These are phyloP conservation scores for Dione juno DNA, from an alignment of 2,888 invertebrate genomes.

Conservation along the genomic window DNA sequence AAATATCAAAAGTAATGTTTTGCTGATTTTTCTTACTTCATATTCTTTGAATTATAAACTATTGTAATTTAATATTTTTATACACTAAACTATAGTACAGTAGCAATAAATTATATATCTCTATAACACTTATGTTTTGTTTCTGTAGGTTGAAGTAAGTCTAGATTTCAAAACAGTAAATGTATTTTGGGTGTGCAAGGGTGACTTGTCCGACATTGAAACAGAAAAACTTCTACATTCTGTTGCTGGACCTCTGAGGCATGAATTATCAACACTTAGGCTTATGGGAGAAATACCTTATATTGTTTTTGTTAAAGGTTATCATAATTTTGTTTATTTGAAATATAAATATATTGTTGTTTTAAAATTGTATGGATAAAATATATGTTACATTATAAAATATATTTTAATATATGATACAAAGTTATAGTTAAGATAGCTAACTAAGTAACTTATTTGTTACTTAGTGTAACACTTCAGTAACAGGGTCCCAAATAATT, in stretches of 20 bases:
- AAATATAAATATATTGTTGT: background rate
- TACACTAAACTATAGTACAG: background rate
- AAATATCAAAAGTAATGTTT: conserved; percentile 86
- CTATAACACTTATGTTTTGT: background rate
- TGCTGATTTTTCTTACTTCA: background rate
- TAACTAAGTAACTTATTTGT: too few relatives aligned
- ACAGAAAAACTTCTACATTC: conserved; percentile 81
- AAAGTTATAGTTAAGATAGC: too few relatives aligned
- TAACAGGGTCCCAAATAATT: too few relatives aligned
- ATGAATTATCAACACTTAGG: conserved; percentile 88
- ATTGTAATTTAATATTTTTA: too few relatives aligned
- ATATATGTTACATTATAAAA: too few relatives aligned
- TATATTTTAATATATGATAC: too few relatives aligned
- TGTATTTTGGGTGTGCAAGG: conserved; percentile 88
- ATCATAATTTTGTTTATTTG: conserved; percentile 6
- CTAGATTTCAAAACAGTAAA: conserved; percentile 86
- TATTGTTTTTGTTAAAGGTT: conserved; percentile 88
- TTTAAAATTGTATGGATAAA: too few relatives aligned
- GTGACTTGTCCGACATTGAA: conserved; percentile 74
- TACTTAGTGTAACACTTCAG: too few relatives aligned
- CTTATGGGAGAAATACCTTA: conserved; percentile 90
- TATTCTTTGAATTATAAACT: too few relatives aligned
- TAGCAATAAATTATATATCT: background rate
- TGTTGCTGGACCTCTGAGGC: conserved; percentile 85
- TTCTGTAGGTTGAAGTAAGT: conserved; percentile 83